Percentiles rank a stretch among this genome's conserved stretches.
Conservation (phyloP, 2,113 vertebrate genomes). For the Neolamprologus kungweensis region DNA sequence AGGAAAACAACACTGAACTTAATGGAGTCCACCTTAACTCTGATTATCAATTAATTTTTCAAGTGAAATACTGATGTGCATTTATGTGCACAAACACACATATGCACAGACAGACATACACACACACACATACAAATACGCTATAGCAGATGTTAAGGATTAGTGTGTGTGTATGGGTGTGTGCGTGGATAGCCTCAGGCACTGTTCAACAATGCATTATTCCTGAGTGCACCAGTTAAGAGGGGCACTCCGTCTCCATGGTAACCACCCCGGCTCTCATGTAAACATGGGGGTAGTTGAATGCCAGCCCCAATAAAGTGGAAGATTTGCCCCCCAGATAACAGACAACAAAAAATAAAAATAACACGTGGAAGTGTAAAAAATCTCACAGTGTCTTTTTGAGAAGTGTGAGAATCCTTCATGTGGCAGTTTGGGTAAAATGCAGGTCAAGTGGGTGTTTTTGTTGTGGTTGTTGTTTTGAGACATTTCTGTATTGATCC, state of each 20-base stretch:
- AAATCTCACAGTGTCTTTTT: background rate
- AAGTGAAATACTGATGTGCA: constrained; percentile 39
- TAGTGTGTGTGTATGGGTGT: constrained; percentile 57
- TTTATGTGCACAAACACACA: constrained; percentile 37
- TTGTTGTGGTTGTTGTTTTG: background rate
- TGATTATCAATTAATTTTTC: constrained; percentile 59
- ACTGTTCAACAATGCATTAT: constrained; percentile 75
- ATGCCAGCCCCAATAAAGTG: constrained; percentile 44
- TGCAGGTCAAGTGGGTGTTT: background rate
- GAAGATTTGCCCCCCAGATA: constrained; percentile 17
- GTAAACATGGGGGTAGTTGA: constrained; percentile 67
- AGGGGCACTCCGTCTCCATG: constrained; percentile 70
- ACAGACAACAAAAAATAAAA: background rate
- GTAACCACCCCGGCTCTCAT: constrained; percentile 59
- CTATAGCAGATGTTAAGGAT: constrained; percentile 70
- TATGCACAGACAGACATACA: background rate
- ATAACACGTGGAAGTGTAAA: background rate
- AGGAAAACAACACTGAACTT: constrained; percentile 47
- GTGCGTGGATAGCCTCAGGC: constrained; percentile 63
- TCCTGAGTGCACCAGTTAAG: constrained; percentile 74
- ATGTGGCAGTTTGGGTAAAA: background rate
- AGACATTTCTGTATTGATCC: background rate
- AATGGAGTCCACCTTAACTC: constrained; percentile 57
- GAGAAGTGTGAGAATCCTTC: background rate
- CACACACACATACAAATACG: constrained; percentile 43